A percentile compares a stretch with the other conserved stretches of the same genome.
phyloP scores from a whole-genome alignment of 1,140 invertebrate species.

The Plectus sambesii region DNA sequence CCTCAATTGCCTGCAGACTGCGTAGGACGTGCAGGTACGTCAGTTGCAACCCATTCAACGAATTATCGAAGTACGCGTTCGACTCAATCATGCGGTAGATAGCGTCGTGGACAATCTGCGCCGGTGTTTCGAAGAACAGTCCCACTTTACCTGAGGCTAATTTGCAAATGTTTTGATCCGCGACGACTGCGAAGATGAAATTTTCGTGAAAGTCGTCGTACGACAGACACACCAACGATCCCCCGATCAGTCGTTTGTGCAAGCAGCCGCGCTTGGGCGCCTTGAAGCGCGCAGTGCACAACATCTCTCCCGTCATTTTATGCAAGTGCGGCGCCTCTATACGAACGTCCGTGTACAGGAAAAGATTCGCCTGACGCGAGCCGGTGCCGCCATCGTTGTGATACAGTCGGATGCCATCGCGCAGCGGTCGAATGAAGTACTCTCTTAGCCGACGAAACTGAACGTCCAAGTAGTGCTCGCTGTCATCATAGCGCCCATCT shows the following conservation, averaged over 20 bases:
- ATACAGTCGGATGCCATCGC: slow-evolving; percentile 46
- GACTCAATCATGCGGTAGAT: slow-evolving; percentile 49
- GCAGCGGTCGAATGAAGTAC: slow-evolving; percentile 53
- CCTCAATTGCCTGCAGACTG: too few relatives aligned
- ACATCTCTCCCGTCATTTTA: slow-evolving; percentile 14
- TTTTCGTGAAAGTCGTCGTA: slow-evolving; percentile 56
- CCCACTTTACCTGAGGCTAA: slow-evolving; percentile 50
- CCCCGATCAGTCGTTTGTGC: slow-evolving; percentile 57
- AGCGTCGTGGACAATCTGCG: neutral
- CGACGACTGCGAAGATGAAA: slow-evolving; percentile 58
- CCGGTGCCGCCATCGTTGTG: slow-evolving; percentile 3
- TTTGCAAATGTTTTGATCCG: slow-evolving; percentile 51
- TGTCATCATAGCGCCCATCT: slow-evolving; percentile 54
- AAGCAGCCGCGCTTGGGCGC: slow-evolving; percentile 11
- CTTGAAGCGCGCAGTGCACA: slow-evolving; percentile 8
- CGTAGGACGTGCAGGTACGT: slow-evolving; percentile 50
- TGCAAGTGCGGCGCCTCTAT: slow-evolving; percentile 4
- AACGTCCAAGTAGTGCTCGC: slow-evolving; percentile 63
- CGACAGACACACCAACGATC: slow-evolving; percentile 62
- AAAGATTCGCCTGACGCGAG: slow-evolving; percentile 1
- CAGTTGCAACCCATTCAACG: too few relatives aligned
- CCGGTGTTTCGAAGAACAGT: slow-evolving; percentile 46
- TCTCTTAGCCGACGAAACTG: slow-evolving; percentile 64
- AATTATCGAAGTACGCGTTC: slow-evolving; percentile 51
- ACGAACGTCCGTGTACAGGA: slow-evolving; percentile 10